A percentile compares a stretch with the other conserved stretches of the same genome.
phyloP scores from a whole-genome alignment of 2,888 invertebrate species.

The Gryllus longicercus region DNA sequence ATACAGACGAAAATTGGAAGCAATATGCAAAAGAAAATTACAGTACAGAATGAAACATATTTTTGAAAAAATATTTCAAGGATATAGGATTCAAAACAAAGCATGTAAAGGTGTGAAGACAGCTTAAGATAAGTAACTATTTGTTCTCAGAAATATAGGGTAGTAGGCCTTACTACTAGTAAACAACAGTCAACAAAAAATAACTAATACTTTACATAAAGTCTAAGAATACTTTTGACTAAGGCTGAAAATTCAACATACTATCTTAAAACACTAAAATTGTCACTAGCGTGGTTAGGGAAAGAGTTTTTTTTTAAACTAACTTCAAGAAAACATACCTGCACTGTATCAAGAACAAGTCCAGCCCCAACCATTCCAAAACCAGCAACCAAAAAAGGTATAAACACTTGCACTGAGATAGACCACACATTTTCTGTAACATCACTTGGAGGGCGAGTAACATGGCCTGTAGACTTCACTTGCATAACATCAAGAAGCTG shows the following conservation, averaged over 20 bases:
- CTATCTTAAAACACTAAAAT: no score
- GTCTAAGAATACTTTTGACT: not conserved
- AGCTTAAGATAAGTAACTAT: no score
- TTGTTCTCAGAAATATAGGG: no score
- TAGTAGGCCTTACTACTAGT: no score
- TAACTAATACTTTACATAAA: not conserved
- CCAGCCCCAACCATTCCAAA: slow-evolving; percentile 90
- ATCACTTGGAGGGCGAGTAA: not conserved
- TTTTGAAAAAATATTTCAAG: no score
- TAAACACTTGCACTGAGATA: slow-evolving; percentile 68
- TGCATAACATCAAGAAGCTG: slow-evolving; percentile 25
- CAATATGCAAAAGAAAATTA: no score
- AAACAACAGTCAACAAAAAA: not conserved
- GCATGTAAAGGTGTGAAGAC: no score
- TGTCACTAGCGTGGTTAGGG: not conserved
- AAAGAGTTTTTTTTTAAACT: not conserved
- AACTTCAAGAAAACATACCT: slow-evolving; percentile 48
- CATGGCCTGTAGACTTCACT: not conserved
- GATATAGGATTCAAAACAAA: no score
- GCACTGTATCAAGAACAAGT: slow-evolving; percentile 77
- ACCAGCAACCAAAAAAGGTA: slow-evolving; percentile 82
- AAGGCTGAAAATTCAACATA: not conserved
- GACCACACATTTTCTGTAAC: slow-evolving; percentile 35
- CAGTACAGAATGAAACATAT: no score
- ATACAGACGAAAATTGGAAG: no score